Evolutionary conservation across 2,888 invertebrate genomes (phyloP).

Genomic region (Chorisops tibialis): DNA sequence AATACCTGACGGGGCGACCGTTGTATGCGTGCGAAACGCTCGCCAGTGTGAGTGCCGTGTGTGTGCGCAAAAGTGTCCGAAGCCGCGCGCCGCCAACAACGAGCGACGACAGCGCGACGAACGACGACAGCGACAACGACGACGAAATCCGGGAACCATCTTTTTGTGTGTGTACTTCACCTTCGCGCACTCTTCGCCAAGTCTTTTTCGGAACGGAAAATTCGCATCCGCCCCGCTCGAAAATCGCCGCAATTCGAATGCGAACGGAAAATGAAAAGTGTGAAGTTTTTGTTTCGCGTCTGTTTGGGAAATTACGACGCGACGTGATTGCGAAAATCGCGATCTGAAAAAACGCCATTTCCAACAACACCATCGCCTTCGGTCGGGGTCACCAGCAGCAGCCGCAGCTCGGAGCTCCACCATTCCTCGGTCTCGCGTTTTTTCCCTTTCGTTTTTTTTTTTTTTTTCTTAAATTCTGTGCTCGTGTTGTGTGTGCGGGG

Average conservation of each 20-base stretch:
- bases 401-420: conserved; percentile 15
- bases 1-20: not conserved
- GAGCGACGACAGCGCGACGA: conserved; percentile 5
- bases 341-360: conserved; percentile 20
- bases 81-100: conserved; percentile 19
- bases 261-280: not conserved
- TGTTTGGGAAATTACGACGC: not conserved
- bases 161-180: conserved; percentile 34
- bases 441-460: conserved; percentile 1
- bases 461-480: not conserved
- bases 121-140: conserved; percentile 13
- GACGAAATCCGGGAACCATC: conserved; percentile 40
- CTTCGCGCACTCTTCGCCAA: conserved; percentile 31
- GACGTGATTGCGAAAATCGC: conserved; percentile 19
- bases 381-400: not conserved
- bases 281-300: conserved; percentile 1
- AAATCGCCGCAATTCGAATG: conserved; percentile 14
- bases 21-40: not conserved
- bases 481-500: not conserved
- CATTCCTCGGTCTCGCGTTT: conserved; percentile 9
- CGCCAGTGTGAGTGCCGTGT: not conserved
- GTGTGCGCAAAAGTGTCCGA: conserved; percentile 24
- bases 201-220: conserved; percentile 31
- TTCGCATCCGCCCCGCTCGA: conserved; percentile 31
- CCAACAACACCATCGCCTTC: not conserved